Percentiles rank a stretch among this genome's conserved stretches.
These are phyloP conservation scores for Oceanodroma tethys DNA, from an alignment of 2,113 vertebrate species.

Conservation along the genomic window DNA sequence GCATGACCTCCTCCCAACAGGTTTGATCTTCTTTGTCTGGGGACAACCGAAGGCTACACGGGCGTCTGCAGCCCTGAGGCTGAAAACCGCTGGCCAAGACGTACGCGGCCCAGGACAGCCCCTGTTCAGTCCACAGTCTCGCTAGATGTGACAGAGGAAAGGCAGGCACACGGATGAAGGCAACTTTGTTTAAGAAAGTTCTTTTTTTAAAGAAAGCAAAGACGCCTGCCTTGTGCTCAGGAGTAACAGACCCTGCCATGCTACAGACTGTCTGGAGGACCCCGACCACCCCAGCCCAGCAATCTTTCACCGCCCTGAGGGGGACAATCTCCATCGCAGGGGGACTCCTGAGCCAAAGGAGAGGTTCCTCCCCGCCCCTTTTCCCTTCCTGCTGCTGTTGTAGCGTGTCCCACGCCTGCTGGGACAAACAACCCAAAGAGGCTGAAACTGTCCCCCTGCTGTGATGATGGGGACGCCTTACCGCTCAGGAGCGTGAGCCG, in stretches of 20 bases:
- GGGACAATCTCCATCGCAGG: rapidly evolving
- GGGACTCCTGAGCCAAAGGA: background rate
- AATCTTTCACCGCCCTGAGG: background rate
- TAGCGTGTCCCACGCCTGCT: rapidly evolving
- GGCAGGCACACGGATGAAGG: background rate
- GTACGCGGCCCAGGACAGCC: background rate
- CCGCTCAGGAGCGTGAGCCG: slow-evolving; percentile 93
- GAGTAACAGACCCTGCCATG: background rate
- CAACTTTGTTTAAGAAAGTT: background rate
- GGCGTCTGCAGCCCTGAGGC: background rate
- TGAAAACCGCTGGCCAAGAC: background rate
- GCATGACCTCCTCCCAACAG: background rate
- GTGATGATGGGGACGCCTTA: background rate
- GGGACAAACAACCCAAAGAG: background rate
- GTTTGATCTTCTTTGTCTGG: background rate
- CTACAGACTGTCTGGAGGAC: background rate
- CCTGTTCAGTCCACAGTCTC: background rate
- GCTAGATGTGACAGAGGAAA: background rate
- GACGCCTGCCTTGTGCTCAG: background rate
- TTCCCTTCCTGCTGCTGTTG: background rate
- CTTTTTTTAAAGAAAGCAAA: background rate
- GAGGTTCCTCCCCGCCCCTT: background rate
- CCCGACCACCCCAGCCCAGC: background rate
- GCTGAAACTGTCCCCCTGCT: background rate
- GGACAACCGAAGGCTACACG: rapidly evolving